These are phyloP conservation scores for Meghimatium bilineatum DNA, from an alignment of 2,888 invertebrate genomes.

Conservation along the genomic window DNA sequence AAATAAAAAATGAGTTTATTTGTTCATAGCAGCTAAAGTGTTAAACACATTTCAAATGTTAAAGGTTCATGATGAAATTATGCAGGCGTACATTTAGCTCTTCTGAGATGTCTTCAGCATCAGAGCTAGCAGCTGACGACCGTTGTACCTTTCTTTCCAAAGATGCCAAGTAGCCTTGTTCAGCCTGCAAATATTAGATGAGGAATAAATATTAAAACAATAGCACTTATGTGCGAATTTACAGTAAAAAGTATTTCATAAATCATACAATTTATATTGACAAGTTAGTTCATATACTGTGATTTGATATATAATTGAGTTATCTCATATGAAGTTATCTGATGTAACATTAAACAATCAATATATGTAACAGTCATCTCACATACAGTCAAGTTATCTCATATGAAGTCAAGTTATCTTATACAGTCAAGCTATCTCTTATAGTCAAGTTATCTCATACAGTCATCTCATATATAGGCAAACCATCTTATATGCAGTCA, in stretches of 20 bases:
- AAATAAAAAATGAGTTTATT: no score
- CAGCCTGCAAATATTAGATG: slow-evolving; percentile 83
- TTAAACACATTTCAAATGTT: background rate
- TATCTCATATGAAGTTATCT: no score
- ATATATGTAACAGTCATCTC: no score
- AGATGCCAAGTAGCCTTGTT: slow-evolving; percentile 88
- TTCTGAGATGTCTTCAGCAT: slow-evolving; percentile 94
- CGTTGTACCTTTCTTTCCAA: slow-evolving; percentile 86
- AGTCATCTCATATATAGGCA: no score
- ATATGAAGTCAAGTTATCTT: no score
- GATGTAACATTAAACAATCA: no score
- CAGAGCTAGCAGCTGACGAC: slow-evolving; percentile 84
- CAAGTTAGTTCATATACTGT: no score
- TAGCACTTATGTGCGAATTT: background rate
- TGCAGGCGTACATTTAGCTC: slow-evolving; percentile 86
- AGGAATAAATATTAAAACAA: background rate
- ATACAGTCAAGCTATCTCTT: no score
- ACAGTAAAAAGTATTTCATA: background rate
- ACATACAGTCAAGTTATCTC: no score
- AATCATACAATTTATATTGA: background rate
- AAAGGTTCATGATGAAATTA: background rate
- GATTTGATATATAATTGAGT: no score
- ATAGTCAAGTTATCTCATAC: background rate
- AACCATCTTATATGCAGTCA: no score
- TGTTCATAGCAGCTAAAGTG: no score